These are phyloP conservation scores for Tetramorium bicarinatum DNA, from an alignment of 2,888 invertebrate genomes.

Conservation along the genomic window DNA sequence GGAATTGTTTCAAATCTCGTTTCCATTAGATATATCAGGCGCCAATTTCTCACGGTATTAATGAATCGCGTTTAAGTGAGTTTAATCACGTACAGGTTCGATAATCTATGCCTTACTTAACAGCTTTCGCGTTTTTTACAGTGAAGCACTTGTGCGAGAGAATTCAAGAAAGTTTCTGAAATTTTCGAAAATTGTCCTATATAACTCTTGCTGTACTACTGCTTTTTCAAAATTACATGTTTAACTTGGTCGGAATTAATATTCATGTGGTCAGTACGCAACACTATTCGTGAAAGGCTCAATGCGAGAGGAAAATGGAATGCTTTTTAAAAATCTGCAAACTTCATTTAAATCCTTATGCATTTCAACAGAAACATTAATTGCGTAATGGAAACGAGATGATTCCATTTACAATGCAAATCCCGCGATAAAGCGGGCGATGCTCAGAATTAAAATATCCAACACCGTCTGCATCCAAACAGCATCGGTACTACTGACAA, in stretches of 20 bases:
- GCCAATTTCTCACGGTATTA: not conserved
- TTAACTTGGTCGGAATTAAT: not conserved
- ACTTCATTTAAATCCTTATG: not conserved
- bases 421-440: not conserved
- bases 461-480: constrained; percentile 62
- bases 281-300: not conserved
- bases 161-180: not conserved
- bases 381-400: constrained; percentile 4
- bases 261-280: not conserved
- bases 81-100: not conserved
- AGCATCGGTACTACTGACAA: constrained; percentile 82
- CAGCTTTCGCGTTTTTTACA: not conserved
- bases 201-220: not conserved
- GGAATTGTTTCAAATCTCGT: constrained; percentile 37
- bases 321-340: not conserved
- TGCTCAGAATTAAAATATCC: constrained; percentile 20
- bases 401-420: constrained; percentile 28
- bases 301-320: not conserved
- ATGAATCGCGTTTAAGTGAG: constrained; percentile 20
- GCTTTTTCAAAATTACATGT: not conserved
- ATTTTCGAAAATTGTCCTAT: not conserved
- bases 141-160: not conserved
- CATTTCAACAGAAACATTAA: constrained; percentile 7
- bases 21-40: not conserved
- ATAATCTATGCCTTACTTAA: not conserved